Base-by-base conservation (phyloP, 2,888 invertebrate species). In the Oligia latruncula region DNA sequence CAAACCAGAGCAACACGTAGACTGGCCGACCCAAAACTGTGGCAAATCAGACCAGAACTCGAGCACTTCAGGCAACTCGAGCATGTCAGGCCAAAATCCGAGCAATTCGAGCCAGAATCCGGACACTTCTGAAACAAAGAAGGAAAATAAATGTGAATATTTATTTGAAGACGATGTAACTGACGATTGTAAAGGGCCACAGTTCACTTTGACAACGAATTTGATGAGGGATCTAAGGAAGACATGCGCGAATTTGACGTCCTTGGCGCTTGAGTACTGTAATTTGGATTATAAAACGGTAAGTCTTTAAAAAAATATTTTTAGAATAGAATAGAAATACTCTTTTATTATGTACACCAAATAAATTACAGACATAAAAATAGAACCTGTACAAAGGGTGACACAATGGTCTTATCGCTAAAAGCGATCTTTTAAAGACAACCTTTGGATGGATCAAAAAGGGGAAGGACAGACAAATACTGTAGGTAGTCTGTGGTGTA, bases 271-370 rank as follows among this genome's bases (percentile, higher is more conserved):
- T 29, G 97, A 97, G 78, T 95, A 97, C 82, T 97, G 97, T 90
- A 95, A 96, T 78, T 95, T 97, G 43, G 95, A 97, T 88, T 96
- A 95, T 77, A 92, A 92, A 23, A 93, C 92, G 81, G 97, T 97
- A 82, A 93, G 94, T 93, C 35, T n/a, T 40, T 13, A 17, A 17
- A 17, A 43, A 68, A 40, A 40, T 35, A 35, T 35, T 35, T 35
- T 35, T 29, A 29, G 29, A 29, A 29, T 29, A 29, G 29, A 29
- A 29, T 29, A 29, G 29, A 29, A 29, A 29, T 29, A 29, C 29
- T 29, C 29, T 29, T 29, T 29, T 29, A 29, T 29, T 29, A 29
- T 29, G 29, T 29, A 29, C 29, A 29, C 29, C 29, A 29, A 29
- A 29, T 29, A 29, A 29, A 29, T 29, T 29, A 29, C 29, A 29